Evolutionary conservation across 2,797 vertebrate species (phyloP).

Genomic region (Gila robusta): DNA sequence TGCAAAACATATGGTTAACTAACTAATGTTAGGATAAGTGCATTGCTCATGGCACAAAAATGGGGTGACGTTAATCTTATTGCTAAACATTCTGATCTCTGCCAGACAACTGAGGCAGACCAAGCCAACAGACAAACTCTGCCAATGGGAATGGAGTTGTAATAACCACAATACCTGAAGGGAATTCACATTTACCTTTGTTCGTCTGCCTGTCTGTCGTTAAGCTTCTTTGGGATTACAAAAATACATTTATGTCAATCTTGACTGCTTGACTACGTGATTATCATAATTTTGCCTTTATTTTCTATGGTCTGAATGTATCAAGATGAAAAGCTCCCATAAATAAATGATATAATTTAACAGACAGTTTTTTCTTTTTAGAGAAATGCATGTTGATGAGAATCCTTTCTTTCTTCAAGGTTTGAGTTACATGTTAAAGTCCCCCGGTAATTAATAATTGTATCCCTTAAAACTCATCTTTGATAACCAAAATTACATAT

Average conservation of each 20-base stretch:
- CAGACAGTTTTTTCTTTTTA: neutral
- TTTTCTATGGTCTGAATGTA: neutral
- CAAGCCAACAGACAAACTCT: constrained; percentile 10
- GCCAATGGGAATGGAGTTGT: constrained; percentile 17
- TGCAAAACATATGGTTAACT: constrained; percentile 2
- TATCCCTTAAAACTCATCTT: too few species aligned
- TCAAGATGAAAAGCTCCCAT: neutral
- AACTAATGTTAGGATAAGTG: constrained; percentile 21
- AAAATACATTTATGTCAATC: constrained; percentile 4
- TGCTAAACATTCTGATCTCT: constrained; percentile 9
- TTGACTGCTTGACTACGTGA: neutral
- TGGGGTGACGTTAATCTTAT: constrained; percentile 40
- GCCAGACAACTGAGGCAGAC: constrained; percentile 12
- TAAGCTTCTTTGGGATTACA: constrained; percentile 31
- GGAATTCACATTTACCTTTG: constrained; percentile 10
- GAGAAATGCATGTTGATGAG: neutral
- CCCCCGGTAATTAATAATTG: too few species aligned
- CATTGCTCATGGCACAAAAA: constrained; percentile 5
- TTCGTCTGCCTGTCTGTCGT: neutral
- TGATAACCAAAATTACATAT: too few species aligned
- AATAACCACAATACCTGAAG: constrained; percentile 31
- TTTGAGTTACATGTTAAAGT: neutral
- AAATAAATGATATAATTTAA: neutral
- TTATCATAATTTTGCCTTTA: neutral
- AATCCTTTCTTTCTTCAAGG: neutral